Evolutionary conservation across 1,140 invertebrate genomes (phyloP).

Genomic region (Trichonephila inaurata): DNA sequence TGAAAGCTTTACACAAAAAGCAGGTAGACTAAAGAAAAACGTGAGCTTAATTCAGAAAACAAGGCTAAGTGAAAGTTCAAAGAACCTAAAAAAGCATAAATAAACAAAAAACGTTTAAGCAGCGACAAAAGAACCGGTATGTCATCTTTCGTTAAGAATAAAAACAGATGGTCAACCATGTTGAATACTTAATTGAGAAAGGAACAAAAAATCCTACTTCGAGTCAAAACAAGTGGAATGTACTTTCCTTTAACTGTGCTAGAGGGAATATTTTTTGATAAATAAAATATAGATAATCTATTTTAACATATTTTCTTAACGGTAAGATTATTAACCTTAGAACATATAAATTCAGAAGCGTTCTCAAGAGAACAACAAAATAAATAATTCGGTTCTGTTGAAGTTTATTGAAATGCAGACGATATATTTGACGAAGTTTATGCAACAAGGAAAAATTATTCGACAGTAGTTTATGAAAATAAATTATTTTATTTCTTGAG

Average conservation of each 20-base stretch:
- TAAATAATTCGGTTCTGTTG: too few species aligned
- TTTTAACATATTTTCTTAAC: too few species aligned
- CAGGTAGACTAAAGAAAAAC: neutral
- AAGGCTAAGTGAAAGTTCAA: constrained; percentile 16
- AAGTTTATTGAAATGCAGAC: too few species aligned
- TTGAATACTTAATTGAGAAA: constrained; percentile 8
- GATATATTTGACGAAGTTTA: too few species aligned
- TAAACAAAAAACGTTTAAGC: neutral
- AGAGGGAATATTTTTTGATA: too few species aligned
- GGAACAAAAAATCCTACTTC: neutral
- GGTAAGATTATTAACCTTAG: too few species aligned
- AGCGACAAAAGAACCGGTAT: constrained; percentile 16
- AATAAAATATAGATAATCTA: too few species aligned
- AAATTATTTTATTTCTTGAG: too few species aligned
- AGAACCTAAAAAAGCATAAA: constrained; percentile 28
- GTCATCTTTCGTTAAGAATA: neutral
- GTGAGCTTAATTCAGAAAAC: neutral
- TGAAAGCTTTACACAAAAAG: neutral
- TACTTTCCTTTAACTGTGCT: neutral
- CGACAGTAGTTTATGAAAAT: too few species aligned
- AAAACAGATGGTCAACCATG: neutral
- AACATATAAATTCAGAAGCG: too few species aligned
- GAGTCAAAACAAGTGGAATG: neutral
- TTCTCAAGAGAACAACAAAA: too few species aligned
- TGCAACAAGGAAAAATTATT: too few species aligned